Evolutionary conservation across 2,113 vertebrate genomes (phyloP), one percentile per base, ranked within the genome.

Genomic region (Ctenodactylus gundi): DNA sequence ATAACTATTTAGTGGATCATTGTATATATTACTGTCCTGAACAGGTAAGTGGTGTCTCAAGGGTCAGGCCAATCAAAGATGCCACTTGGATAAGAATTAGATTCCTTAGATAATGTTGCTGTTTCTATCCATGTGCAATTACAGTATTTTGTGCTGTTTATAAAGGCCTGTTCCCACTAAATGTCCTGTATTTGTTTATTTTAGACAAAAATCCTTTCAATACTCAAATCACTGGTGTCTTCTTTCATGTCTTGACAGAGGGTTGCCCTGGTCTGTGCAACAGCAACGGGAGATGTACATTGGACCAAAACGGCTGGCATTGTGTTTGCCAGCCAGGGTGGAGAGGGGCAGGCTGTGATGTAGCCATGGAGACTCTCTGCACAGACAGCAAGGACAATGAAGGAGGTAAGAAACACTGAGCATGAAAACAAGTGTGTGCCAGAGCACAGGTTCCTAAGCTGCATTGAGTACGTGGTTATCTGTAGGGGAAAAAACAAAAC

Each of bases 311-410:
- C 3, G 99, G 99, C 97, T 99, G 99, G 99, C 99, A 99, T 91
- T 99, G 99, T 82, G 99, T 99, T 94, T 99, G 99, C 98, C 99
- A 99, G 98, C 98, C 99, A 0, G 99, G 99, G n/a, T 99, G 99
- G 99, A 98, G 99, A 97, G 99, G 99, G 95, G 99, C 99, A 0
- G 99, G 99, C 58, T 99, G 99, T 82, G 99, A 99, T 0, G 99
- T 99, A 36, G 99, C 99, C 93, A 99, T 99, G 97, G 99, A 99
- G 98, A 99, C 99, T 6, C 98, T 99, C 91, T 99, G 99, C 97
- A 98, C 99, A 1, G 99, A 99, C 41, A 99, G 99, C 98, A 99
- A 99, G 98, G 99, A 99, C 98, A 99, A 99, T 1, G 99, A 99
- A 97, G 99, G 99, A 99, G 99, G 99, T 99, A 98, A 98, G 99